These are phyloP conservation scores for Girardia tigrina DNA, from an alignment of 2,888 invertebrate genomes.

Conservation along the genomic window DNA sequence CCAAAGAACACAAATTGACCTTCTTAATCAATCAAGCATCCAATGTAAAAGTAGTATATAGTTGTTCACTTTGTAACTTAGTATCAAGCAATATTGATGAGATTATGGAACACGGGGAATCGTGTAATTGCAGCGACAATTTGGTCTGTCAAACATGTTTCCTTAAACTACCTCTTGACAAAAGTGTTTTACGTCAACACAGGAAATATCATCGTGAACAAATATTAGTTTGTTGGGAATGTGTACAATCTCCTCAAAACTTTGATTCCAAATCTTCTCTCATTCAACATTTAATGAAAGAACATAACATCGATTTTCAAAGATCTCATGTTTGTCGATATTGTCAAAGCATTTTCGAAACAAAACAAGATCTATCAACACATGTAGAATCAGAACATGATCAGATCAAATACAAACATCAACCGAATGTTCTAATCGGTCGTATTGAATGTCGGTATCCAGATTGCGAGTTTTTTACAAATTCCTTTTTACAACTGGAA, in stretches of 20 bases:
- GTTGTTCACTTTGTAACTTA: not conserved
- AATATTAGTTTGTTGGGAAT: not conserved
- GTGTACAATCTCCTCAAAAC: not conserved
- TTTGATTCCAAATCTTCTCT: not conserved
- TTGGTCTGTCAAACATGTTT: not conserved
- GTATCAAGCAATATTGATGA: not conserved
- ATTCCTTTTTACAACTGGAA: no score
- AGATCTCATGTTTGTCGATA: conserved; percentile 1
- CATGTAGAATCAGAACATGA: not conserved
- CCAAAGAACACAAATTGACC: not conserved
- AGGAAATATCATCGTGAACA: not conserved
- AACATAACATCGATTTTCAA: not conserved
- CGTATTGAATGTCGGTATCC: not conserved
- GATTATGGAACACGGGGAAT: not conserved
- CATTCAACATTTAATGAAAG: not conserved
- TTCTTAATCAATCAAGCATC: not conserved
- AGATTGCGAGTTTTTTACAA: no score
- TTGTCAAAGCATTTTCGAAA: not conserved
- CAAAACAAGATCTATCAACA: not conserved
- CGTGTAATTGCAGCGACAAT: not conserved
- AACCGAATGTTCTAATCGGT: not conserved
- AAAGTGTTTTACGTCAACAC: not conserved
- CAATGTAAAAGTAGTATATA: not conserved
- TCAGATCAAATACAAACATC: not conserved
- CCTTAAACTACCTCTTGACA: not conserved